A percentile compares a stretch with the other conserved stretches of the same genome.
phyloP scores from a whole-genome alignment of 2,797 vertebrate species.

The Sternotherus odoratus region DNA sequence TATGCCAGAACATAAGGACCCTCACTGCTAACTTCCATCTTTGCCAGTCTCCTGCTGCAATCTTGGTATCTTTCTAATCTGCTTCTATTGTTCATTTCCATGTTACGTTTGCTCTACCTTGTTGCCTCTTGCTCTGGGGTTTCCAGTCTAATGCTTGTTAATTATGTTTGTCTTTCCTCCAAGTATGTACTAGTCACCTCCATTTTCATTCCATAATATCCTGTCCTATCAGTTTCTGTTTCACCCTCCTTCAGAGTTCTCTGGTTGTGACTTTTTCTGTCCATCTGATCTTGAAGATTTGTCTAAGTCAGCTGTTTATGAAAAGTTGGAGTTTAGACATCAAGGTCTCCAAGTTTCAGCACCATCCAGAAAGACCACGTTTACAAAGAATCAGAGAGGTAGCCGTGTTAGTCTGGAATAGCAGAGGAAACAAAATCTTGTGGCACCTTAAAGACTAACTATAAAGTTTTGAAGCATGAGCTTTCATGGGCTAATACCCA shows the following conservation, averaged over 20 bases:
- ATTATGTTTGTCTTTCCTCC: neutral
- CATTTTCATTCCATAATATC: neutral
- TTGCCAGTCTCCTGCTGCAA: neutral
- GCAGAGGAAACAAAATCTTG: no score
- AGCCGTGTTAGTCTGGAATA: no score
- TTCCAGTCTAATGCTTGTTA: neutral
- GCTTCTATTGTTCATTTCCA: neutral
- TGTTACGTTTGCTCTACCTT: neutral
- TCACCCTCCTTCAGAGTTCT: neutral
- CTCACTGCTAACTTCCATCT: neutral
- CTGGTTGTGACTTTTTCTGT: neutral
- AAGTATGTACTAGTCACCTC: neutral
- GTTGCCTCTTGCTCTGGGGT: neutral
- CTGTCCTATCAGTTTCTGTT: neutral
- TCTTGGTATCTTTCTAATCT: neutral
- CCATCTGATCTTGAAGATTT: neutral
- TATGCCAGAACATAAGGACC: neutral
- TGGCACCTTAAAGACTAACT: no score
- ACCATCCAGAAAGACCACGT: neutral
- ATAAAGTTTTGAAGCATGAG: no score
- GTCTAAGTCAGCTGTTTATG: neutral
- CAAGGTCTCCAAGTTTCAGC: neutral
- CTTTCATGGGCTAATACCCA: no score
- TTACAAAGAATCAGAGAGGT: no score
- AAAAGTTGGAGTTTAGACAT: neutral